Base-by-base conservation (phyloP, 2,797 vertebrate species). In the Bradypodion ventrale region DNA sequence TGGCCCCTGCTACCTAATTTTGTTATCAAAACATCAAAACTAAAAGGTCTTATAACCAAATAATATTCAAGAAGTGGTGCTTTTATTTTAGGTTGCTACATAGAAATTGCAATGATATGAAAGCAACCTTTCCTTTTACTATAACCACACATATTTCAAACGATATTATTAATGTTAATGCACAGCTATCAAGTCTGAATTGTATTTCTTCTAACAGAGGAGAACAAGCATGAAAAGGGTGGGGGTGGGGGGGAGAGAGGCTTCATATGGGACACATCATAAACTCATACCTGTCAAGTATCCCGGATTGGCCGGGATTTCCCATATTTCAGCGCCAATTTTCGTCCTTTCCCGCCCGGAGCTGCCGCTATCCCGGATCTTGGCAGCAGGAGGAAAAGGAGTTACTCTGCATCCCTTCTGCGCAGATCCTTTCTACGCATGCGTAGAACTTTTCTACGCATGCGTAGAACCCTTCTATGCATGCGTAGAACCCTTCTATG, bases 151-250 rank as follows among this genome's bases (percentile, higher is more conserved):
- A 44, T 19, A 0, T 79, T 86, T 27, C 29, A 44, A 4, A 59
- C 23, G 5, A 21, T 63, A 46, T 74, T 77, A 66, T 74, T 66
- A 42, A 52, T 52, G 1, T 35, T 88, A 27, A 16, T 80, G 23
- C 3, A 19, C 79, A 72, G 68, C 75, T 81, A 56, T 81, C 78
- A 85, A 87, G 68, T 52, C 13, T 65, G 32, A 10, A 10, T 85
- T 88, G 32, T 78, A 46, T 1, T 25, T 81, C 1, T 79, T 87
- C 77, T 69, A 80, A 66, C 78, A 44, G 7, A 6, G 32, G 80
- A 83, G 7, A 0, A 82, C 4, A 4, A 66, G 78, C 59, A n/a
- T 19, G 52, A 56, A 15, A 21, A 56, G 15, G 52, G 21, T 19
- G 12, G 21, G 63, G 87, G 87, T 4, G 0, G 15, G 49, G 49